Percentiles rank a stretch among this genome's conserved stretches.
phyloP scores from a whole-genome alignment of 2,797 vertebrate species.

The Arctocebus calabarensis region DNA sequence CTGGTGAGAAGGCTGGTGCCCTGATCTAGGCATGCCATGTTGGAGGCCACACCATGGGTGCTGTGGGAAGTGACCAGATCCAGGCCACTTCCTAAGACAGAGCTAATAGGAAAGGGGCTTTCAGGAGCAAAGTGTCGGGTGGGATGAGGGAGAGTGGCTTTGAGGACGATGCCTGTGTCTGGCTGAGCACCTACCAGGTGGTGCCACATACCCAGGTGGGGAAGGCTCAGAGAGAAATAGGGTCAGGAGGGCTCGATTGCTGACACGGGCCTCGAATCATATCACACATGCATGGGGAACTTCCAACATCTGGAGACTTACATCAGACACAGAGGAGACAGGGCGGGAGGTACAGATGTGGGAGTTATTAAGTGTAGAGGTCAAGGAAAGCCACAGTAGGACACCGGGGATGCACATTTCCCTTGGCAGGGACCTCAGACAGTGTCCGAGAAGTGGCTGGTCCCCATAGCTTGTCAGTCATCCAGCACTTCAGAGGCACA shows the following conservation, averaged over 20 bases:
- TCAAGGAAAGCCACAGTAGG: neutral
- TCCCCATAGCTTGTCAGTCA: neutral
- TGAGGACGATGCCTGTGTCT: neutral
- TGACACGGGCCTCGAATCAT: neutral
- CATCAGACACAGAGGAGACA: neutral
- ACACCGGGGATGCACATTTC: neutral
- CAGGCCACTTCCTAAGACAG: neutral
- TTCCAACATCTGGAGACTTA: neutral
- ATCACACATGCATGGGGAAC: neutral
- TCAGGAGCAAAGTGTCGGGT: neutral
- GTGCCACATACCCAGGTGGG: neutral
- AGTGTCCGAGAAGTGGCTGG: neutral
- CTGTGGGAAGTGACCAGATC: neutral
- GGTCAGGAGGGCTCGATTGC: neutral
- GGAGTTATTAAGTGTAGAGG: neutral
- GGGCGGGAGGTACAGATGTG: neutral
- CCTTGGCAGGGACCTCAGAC: neutral
- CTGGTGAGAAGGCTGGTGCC: neutral
- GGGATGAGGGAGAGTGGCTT: neutral
- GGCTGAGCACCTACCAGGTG: neutral
- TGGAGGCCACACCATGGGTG: too few relatives aligned
- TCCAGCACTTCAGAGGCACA: neutral
- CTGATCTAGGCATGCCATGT: neutral
- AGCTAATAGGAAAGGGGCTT: neutral
- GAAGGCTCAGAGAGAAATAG: neutral